These are phyloP conservation scores for Diadumene lineata DNA, from an alignment of 92 coral and sea anemone species.

Conservation along the genomic window DNA sequence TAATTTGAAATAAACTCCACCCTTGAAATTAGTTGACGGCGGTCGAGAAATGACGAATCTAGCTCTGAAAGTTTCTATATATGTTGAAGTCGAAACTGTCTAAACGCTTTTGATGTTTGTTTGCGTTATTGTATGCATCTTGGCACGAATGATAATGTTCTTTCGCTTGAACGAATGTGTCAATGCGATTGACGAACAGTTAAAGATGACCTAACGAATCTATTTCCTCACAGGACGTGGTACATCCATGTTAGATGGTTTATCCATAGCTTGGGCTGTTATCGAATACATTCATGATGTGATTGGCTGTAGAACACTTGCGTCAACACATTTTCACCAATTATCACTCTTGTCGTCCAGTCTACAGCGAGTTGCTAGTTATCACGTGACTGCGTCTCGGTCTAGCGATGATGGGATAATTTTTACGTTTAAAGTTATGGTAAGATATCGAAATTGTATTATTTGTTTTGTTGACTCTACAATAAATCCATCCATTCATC, in stretches of 20 bases:
- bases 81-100: no score
- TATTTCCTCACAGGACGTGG: slow-evolving; percentile 84
- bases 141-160: no score
- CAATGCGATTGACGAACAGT: no score
- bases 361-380: slow-evolving; percentile 67
- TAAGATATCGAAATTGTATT: slow-evolving; percentile 17
- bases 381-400: slow-evolving; percentile 77
- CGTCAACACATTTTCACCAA: slow-evolving; percentile 77
- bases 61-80: no score
- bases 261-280: slow-evolving; percentile 85
- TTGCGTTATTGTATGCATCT: no score
- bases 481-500: neutral
- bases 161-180: no score
- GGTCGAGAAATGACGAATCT: no score
- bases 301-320: slow-evolving; percentile 70
- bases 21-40: no score
- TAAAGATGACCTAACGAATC: no score
- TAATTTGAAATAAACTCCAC: no score
- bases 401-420: slow-evolving; percentile 57
- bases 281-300: slow-evolving; percentile 68
- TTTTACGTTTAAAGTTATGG: slow-evolving; percentile 73
- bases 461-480: neutral
- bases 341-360: slow-evolving; percentile 56
- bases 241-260: slow-evolving; percentile 80
- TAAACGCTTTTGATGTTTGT: no score